Evolutionary conservation across 23 tunicate genomes (phyloP), one percentile per base, ranked within the genome.

Genomic region (Ascidia mentula): DNA sequence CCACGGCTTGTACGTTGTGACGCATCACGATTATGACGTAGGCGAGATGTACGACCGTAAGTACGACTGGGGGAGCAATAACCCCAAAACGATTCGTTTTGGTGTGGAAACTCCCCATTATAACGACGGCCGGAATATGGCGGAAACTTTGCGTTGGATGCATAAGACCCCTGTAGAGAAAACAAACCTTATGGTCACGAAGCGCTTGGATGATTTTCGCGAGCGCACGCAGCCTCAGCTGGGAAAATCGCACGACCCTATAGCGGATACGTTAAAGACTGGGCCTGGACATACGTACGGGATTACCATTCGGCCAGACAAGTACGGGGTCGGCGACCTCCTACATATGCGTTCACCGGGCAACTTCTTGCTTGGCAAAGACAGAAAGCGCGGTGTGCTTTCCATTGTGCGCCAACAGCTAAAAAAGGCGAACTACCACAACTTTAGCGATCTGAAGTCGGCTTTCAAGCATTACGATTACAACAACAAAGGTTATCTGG

Each of bases 341-440:
- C 81, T 93, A 22, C 98, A 93, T 72, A 85, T 85, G 82, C 73
- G 98, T 24, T 75, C 84, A 0, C 86, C 86, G 0, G 46, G 77
- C 3, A 81, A 91, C 40, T 93, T 78, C 69, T 36, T 88, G 46
- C 77, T 79, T 8, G 93, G 93, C 53, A 80, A 88, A 42, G 98
- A 93, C 46, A 32, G 80, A 40, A 80, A 93, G 45, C 73, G 98
- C n/a, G 90, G 90, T 28, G 85, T 90, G 22, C 70, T 93, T 65
- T 86, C 92, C 40, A 89, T 82, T 24, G 77, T 93, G 2, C 38
- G 98, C 34, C 98, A 93, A 69, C 93, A 93, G 45, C 69, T 93
- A 53, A 93, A 93, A 39, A 84, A 88, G 45, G 87, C 93, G 1
- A 93, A 93, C 38, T 93, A 93, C 46, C 93, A 88, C 73, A 93